Base-by-base conservation (phyloP, 92 coral and sea anemone genomes). In the Palythoa grandis region DNA sequence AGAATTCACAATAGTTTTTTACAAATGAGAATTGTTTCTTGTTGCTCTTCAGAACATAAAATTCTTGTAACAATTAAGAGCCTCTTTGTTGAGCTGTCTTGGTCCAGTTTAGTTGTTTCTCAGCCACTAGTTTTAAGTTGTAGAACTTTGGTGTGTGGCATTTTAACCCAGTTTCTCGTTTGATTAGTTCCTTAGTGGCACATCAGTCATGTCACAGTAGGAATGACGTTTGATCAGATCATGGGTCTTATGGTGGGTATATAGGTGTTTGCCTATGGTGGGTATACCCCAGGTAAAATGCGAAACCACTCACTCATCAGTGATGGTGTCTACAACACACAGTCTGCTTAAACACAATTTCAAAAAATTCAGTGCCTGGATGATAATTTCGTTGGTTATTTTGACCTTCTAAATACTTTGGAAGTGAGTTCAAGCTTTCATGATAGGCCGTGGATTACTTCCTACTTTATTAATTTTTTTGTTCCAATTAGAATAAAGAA, bases 221-320 rank as follows among this genome's bases (percentile, higher is more conserved):
- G 84, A 79, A 39, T 63, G 85, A 60, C 70, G 72, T 65, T n/a
- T 70, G 52, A 40, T 40, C 74, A 63, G 85, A 80, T 80, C 85
- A 47, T 52, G 16, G 23, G 85, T 94, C 79, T 82, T 79, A 92
- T 91, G 98, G 98, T 96, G 98, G 98, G 98, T 96, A 96, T 96
- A 96, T 94, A 95, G 92, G 86, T 86, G 35, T 82, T 22, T 35
- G 38, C 61, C 61, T 65, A 80, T 80, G 85, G 85, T 80, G 85
- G 85, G 85, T 80, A 80, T 80, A 80, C 74, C 91, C 87, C 95
- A 90, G 95, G 95, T 92, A 92, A 90, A 60, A 39, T 67, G 65
- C 67, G 77, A 76, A 19, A 47, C 16, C 19, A 19, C 23, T 22
- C 60, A 52, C 19, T 52, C 87, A 20, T 74, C 63, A 52, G 50